phyloP scores from a whole-genome alignment of 1,140 invertebrate species.

The Vanessa atalanta region DNA sequence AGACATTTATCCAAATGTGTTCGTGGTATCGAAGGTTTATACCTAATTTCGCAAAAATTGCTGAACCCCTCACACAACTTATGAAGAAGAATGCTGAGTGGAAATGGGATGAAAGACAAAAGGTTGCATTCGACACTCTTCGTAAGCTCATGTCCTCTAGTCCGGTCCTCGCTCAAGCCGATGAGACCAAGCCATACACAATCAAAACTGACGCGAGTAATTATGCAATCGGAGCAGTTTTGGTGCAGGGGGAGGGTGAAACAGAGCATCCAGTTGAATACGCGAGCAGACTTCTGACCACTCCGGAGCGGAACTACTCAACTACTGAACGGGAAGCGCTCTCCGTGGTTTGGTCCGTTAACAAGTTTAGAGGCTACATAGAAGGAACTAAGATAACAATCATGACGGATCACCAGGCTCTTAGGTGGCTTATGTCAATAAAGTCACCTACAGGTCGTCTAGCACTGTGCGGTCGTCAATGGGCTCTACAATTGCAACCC shows the following conservation, averaged over 20 bases:
- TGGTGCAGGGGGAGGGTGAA: constrained; percentile 56
- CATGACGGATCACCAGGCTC: constrained; percentile 74
- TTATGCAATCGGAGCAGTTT: constrained; percentile 59
- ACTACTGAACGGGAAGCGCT: constrained; percentile 76
- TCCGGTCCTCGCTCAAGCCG: constrained; percentile 43
- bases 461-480: no score
- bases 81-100: constrained; percentile 23
- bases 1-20: constrained; percentile 44
- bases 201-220: constrained; percentile 55
- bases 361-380: constrained; percentile 66
- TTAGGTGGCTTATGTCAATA: constrained; percentile 74
- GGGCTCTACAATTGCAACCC: constrained; percentile 72
- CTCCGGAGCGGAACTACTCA: constrained; percentile 73
- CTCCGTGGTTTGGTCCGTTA: constrained; percentile 76
- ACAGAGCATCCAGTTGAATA: constrained; percentile 74
- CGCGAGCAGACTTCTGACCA: constrained; percentile 59
- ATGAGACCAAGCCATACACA: constrained; percentile 43
- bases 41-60: constrained; percentile 7
- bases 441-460: constrained; percentile 68
- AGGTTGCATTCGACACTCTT: constrained; percentile 30
- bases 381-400: constrained; percentile 48
- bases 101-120: constrained; percentile 25
- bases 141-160: constrained; percentile 17
- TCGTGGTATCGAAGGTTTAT: constrained; percentile 49
- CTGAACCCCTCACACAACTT: constrained; percentile 29